Percentiles rank a stretch among this genome's conserved stretches.
These are phyloP conservation scores for Melanotaenia maccullochi DNA, from an alignment of 2,797 vertebrate species.

Conservation along the genomic window DNA sequence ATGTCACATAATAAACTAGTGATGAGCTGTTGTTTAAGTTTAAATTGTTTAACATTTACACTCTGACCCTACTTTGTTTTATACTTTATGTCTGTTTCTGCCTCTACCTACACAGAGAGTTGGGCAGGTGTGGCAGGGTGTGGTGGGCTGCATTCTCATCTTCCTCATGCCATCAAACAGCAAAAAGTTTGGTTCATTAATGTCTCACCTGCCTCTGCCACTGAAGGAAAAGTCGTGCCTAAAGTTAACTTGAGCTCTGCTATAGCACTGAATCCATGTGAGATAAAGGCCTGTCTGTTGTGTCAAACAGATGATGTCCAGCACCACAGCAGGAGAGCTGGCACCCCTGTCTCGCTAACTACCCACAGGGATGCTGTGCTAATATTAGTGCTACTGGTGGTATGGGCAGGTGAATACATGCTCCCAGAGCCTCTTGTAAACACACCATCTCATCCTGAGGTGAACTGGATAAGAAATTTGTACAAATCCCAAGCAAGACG, in stretches of 20 bases:
- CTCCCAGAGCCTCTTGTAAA: constrained; percentile 47
- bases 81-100: neutral
- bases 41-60: too few species aligned
- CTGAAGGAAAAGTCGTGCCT: constrained; percentile 39
- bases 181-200: constrained; percentile 8
- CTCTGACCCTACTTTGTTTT: too few species aligned
- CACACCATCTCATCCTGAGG: constrained; percentile 41
- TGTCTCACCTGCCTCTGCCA: constrained; percentile 9
- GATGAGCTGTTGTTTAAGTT: too few species aligned
- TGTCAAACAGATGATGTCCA: constrained; percentile 49
- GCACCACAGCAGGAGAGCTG: constrained; percentile 7
- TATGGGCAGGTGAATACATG: constrained; percentile 47
- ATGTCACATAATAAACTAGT: too few species aligned
- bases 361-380: constrained; percentile 20
- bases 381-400: constrained; percentile 43
- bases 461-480: constrained; percentile 47
- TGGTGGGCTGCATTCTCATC: too few species aligned
- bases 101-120: neutral
- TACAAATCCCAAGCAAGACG: constrained; percentile 32
- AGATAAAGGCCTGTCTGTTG: constrained; percentile 61
- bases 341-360: constrained; percentile 16
- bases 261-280: constrained; percentile 68
- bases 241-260: constrained; percentile 72
- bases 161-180: neutral
- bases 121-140: too few species aligned